Evolutionary conservation across 2,113 vertebrate species (phyloP), one percentile per base, ranked within the genome.

Genomic region (Pituophis catenifer): DNA sequence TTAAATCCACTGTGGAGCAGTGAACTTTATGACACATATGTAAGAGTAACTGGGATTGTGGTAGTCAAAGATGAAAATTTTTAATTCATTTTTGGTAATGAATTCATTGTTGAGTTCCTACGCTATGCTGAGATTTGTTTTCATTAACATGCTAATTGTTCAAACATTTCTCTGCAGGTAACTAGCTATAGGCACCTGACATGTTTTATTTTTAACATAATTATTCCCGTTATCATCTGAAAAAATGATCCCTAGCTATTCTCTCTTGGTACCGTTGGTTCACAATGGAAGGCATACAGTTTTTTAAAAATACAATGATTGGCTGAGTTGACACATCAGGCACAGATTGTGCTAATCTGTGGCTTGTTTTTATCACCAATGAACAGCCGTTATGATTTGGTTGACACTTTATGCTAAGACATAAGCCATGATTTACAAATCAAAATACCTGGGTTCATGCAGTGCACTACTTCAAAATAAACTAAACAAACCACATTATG

Each of bases 161-260:
- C 88, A 57, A 38, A 89, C 17, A 23, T 7, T 89, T 4, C 75
- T 75, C 81, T 89, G 87, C 91, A 55, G 50, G 13, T 38, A 65
- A 92, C 55, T 81, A 89, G 23, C 92, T 92, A 15, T 23, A 53
- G 50, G 86, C 91, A 89, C 38, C 62, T 81, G 65, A n/a, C 33
- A n/a, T 53, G n/a, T 89, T 92, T 89, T 55, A 57, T 70, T 88
- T 88, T 88, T 92, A 81, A 85, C 58, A 92, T 50, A 88, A 86
- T 91, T 91, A 91, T n/a, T 91, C 38, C 21, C 3, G 5, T 48
- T 86, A 29, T 91, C 26, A 21, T 50, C n/a, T 86, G n/a, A 70
- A 75, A 26, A 89, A 89, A 26, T 52, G 7, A 88, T 88, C 87
- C 29, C 15, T n/a, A 29, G 53, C 29, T 52, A 54, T 88, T 29